Conservation (phyloP, 2,888 invertebrate species). For the Tachina fera region DNA sequence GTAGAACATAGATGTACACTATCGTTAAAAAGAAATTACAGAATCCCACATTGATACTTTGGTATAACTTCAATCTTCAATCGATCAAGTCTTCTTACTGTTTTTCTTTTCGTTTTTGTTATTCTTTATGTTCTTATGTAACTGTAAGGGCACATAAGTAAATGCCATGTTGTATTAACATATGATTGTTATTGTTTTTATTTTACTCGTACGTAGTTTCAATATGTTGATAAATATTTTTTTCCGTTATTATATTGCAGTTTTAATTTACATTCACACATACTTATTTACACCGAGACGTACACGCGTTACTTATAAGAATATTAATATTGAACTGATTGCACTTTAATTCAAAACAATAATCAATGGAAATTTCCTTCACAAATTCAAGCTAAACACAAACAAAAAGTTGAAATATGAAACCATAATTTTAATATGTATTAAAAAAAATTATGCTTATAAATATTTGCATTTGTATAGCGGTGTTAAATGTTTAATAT, state of each 20-base stretch:
- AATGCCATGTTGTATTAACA: too few species aligned
- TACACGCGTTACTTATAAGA: background rate
- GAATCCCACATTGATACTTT: too few species aligned
- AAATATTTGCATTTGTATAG: constrained; percentile 39
- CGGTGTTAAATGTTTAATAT: constrained; percentile 15
- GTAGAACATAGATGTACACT: too few species aligned
- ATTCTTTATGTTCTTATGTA: too few species aligned
- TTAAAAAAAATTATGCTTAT: constrained; percentile 21
- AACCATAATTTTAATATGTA: background rate
- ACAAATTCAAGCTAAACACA: constrained; percentile 37
- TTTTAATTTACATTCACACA: constrained; percentile 31
- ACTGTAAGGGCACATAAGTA: too few species aligned
- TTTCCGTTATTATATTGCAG: background rate
- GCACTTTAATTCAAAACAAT: constrained; percentile 36
- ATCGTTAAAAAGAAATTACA: too few species aligned
- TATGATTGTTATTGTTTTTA: background rate
- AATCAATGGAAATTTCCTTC: constrained; percentile 57
- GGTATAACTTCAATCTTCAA: too few species aligned
- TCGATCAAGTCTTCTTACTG: too few species aligned
- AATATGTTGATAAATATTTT: background rate
- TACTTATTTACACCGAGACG: background rate
- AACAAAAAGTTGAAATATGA: constrained; percentile 4
- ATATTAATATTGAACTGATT: constrained; percentile 25
- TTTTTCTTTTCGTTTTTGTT: too few species aligned
- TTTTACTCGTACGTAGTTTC: background rate